phyloP scores from a whole-genome alignment of 2,113 vertebrate species.

The Aviceda subcristata region DNA sequence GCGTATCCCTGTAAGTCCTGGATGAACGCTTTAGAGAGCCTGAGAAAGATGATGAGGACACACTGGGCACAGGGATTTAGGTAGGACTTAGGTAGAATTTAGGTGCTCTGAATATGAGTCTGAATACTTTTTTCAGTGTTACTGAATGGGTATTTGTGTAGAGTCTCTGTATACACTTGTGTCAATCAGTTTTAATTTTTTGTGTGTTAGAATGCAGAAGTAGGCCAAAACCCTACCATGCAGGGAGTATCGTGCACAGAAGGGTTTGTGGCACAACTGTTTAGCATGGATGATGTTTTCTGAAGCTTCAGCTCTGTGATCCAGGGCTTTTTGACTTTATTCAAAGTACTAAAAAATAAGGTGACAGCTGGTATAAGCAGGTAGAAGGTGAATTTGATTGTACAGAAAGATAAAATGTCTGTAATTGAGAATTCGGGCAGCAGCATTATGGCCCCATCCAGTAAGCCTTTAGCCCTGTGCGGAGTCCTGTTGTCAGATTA shows the following conservation, averaged over 20 bases:
- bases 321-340: neutral
- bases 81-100: neutral
- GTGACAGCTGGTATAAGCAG: neutral
- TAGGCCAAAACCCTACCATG: neutral
- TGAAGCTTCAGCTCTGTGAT: neutral
- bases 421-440: neutral
- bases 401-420: neutral
- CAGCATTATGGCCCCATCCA: neutral
- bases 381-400: neutral
- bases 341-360: neutral
- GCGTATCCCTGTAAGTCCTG: neutral
- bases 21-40: neutral
- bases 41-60: neutral
- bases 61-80: neutral
- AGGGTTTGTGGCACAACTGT: neutral
- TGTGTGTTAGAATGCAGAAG: neutral
- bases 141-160: neutral
- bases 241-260: rapidly evolving
- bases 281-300: neutral
- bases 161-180: neutral
- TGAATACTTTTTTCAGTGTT: neutral
- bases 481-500: neutral
- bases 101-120: neutral
- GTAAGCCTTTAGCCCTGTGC: neutral
- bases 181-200: neutral